Base-by-base conservation (phyloP, 2,113 vertebrate genomes). In the Choloepus hoffmanni region DNA sequence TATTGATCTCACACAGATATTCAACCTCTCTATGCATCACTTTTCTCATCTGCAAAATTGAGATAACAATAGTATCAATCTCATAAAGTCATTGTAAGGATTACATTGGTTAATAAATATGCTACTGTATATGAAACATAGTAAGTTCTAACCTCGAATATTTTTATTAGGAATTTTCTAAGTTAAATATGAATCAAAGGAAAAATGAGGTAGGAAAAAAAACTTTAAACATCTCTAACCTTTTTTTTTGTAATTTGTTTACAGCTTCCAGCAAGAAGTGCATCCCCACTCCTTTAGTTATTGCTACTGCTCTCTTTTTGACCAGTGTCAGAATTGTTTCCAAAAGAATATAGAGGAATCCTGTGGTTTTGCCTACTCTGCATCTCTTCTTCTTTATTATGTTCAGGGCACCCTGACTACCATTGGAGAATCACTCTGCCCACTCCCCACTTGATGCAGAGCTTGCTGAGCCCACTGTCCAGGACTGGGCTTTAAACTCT, bases 261-360 rank as follows among this genome's bases (percentile, higher is more conserved):
- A 95, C 96, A 97, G 97, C 53, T 96, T 96, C 95, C 85, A 65
- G 92, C 91, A 85, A 58, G 73, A 96, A 79, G 58, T 65, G 33
- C 72, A 60, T 16, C 43, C 77, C 97, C 79, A 33, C 33, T 72
- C 43, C 82, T 21, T 0, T 24, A n/a, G 24, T 85, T n/a, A 92
- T n/a, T 90, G 73, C 21, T 50, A 90, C 53, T 23, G n/a, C 97
- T 60, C 85, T 68, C 21, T n/a, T 94, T 63, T 89, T 88, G 62
- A 86, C 53, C 48, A 92, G 14, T 53, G 21, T 85, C 26, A 19
- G 95, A 55, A 78, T 90, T 76, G 77, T 60, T 77, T 92, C 82
- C 67, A 86, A 85, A 94, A 88, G 40, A 92, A 8, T 84, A 70
- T 89, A 97, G 89, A 77, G 4, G 15, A 92, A 72, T 15, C 23